Evolutionary conservation across 30 jellyfish, hydroid and myxozoan genomes (phyloP).

Genomic region (Hydractinia symbiolongicarpus): DNA sequence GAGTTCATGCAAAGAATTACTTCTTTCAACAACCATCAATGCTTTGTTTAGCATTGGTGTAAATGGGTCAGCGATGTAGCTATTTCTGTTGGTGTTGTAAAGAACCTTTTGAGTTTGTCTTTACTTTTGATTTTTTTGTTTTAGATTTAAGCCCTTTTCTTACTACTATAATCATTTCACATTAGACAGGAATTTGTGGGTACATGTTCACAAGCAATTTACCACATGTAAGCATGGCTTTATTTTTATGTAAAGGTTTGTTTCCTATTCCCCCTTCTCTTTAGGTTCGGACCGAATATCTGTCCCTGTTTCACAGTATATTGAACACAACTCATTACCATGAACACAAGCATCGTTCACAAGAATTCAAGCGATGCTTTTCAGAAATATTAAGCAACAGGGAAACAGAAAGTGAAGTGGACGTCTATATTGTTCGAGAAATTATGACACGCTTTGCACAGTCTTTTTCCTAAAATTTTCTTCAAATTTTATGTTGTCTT

Average conservation of each 20-base stretch:
- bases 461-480: not conserved
- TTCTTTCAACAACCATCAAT: no score
- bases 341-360: conserved; percentile 48
- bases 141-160: no score
- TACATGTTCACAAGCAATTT: not conserved
- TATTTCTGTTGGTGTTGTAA: no score
- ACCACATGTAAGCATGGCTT: conserved; percentile 4
- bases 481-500: no score
- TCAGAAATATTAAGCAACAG: conserved; percentile 43
- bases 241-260: not conserved
- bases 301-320: conserved; percentile 69
- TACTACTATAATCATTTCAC: no score
- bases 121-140: no score
- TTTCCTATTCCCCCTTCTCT: not conserved
- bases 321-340: conserved; percentile 49
- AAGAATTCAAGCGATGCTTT: conserved; percentile 61
- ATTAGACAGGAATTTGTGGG: not conserved
- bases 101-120: no score
- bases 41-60: no score
- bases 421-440: conserved; percentile 62
- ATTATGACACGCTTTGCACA: conserved; percentile 29
- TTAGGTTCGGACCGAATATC: conserved; percentile 85
- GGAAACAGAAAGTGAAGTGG: conserved; percentile 68
- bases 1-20: no score
- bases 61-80: no score